phyloP scores from a whole-genome alignment of 2,888 invertebrate species.

The Embidobia sp. region DNA sequence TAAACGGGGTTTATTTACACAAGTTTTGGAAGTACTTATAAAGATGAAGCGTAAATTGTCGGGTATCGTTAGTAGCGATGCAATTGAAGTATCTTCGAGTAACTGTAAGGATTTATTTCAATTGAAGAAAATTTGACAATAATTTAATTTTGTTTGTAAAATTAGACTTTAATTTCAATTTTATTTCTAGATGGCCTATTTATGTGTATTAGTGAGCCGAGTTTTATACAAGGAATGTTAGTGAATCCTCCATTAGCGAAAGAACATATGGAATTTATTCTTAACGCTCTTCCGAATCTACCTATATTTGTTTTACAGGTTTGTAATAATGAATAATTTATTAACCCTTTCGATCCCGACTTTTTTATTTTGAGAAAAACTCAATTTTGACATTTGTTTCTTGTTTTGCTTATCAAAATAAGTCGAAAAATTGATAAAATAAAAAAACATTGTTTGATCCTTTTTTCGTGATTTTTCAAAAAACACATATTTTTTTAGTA shows the following conservation, averaged over 20 bases:
- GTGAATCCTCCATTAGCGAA: conserved; percentile 81
- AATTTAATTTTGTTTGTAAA: no score
- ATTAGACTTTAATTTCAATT: neutral
- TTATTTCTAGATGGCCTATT: conserved; percentile 81
- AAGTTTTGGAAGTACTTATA: conserved; percentile 83
- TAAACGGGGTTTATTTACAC: conserved; percentile 83
- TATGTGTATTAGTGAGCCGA: conserved; percentile 81
- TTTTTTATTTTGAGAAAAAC: no score
- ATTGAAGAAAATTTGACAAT: no score
- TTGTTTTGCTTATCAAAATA: no score
- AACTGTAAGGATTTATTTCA: conserved; percentile 32
- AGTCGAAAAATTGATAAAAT: no score
- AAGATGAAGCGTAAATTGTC: conserved; percentile 76
- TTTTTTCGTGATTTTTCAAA: no score
- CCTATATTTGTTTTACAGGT: conserved; percentile 84
- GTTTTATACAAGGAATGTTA: conserved; percentile 81
- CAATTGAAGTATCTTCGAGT: conserved; percentile 35
- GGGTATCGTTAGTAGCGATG: conserved; percentile 58
- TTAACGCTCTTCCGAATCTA: conserved; percentile 82
- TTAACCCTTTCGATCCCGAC: no score
- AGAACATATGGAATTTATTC: conserved; percentile 82
- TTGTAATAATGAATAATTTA: no score
- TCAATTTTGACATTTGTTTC: no score
- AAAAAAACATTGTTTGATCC: no score
- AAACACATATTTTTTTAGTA: no score